Evolutionary conservation across 2,797 vertebrate genomes (phyloP), one percentile per base, ranked within the genome.

Genomic region (Arremon brunneinucha): DNA sequence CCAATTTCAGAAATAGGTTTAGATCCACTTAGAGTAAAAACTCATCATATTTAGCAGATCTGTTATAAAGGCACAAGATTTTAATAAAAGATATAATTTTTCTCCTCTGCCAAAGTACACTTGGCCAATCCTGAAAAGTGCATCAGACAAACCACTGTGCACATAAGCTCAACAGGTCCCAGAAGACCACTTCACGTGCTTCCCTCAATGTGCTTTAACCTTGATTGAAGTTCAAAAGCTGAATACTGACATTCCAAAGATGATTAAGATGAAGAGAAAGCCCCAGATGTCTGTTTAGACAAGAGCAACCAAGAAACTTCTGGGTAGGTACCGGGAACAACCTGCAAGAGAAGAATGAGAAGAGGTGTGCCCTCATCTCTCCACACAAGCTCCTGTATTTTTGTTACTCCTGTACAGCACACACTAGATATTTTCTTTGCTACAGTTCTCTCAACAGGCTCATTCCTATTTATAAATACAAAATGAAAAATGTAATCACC

Each of bases 41-140:
- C 32, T 71, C 53, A 65, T 69, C 32, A 8, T 35, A 59, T 39
- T 83, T n/a, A 69, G 56, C 24, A 92, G 17, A 70, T 59, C 18
- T 2, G 0, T 46, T 23, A 12, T 1, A 28, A 30, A 70, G 17
- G 19, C 30, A 46, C 5, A 44, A 12, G n/a, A 50, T 10, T 56
- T 68, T 56, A 68, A 71, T 17, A 47, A 72, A 68, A 68, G 19
- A 8, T 7, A 62, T 11, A 2, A 32, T 55, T 78, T 43, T 52
- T 44, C 23, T 71, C 30, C 23, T 59, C 32, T 41, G 41, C 37
- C 27, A 16, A 86, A 76, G 32, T 4, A 11, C 12, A 69, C 34
- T 62, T 69, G 35, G 39, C 63, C 49, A 67, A 28, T 71, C 22
- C 49, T 30, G 32, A 35, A 21, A 69, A 80, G 35, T 6, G 13